Conservation (phyloP, 1,140 invertebrate genomes). For the Gryon sp. region DNA sequence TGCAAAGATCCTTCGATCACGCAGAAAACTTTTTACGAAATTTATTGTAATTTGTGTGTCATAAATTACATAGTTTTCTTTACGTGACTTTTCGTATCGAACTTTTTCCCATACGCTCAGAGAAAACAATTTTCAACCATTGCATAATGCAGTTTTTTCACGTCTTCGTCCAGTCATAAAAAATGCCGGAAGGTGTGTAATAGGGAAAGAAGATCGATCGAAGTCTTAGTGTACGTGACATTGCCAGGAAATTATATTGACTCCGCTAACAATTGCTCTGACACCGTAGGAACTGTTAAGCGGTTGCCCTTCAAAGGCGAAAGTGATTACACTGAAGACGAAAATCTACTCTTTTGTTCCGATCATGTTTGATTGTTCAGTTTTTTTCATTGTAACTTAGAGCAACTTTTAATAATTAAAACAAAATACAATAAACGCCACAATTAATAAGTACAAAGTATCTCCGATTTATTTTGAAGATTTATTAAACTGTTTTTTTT, state of each 20-base stretch:
- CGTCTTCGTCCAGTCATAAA: slow-evolving; percentile 31
- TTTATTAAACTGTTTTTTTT: too few species aligned
- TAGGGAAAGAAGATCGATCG: slow-evolving; percentile 32
- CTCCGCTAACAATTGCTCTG: slow-evolving; percentile 39
- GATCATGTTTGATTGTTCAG: slow-evolving; percentile 8
- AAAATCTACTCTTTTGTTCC: slow-evolving; percentile 25
- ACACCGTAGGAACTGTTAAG: slow-evolving; percentile 32
- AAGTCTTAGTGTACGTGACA: slow-evolving; percentile 23
- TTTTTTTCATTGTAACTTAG: slow-evolving; percentile 4
- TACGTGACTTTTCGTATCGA: slow-evolving; percentile 19
- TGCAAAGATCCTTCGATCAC: slow-evolving; percentile 12
- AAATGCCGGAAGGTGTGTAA: slow-evolving; percentile 19
- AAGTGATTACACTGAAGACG: slow-evolving; percentile 34
- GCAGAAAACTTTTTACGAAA: slow-evolving; percentile 32
- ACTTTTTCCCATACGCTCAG: slow-evolving; percentile 13
- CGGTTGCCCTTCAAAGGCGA: slow-evolving; percentile 37
- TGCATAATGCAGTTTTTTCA: slow-evolving; percentile 47
- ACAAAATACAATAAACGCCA: too few species aligned
- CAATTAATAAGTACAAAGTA: too few species aligned
- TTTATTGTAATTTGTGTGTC: slow-evolving; percentile 35
- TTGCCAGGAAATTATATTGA: slow-evolving; percentile 39
- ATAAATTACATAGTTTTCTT: slow-evolving; percentile 46
- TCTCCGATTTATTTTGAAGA: too few species aligned
- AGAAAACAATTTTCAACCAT: slow-evolving; percentile 36
- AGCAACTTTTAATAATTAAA: too few species aligned